phyloP scores from a whole-genome alignment of 2,113 vertebrate species.

The Etia nguti region DNA sequence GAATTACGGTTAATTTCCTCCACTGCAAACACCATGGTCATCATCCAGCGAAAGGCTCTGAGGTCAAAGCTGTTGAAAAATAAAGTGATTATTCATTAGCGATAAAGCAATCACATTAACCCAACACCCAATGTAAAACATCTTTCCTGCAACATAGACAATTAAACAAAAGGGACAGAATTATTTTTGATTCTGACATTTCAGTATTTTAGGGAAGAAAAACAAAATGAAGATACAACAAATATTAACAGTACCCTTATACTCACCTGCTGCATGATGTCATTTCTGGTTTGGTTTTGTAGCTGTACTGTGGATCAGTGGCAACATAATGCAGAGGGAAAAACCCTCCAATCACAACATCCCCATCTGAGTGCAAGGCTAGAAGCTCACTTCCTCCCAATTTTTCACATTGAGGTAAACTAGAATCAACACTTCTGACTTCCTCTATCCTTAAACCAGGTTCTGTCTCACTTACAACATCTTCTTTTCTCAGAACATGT shows the following conservation, averaged over 20 bases:
- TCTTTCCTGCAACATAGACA: not conserved
- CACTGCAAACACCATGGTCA: conserved; percentile 70
- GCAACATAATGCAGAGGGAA: conserved; percentile 68
- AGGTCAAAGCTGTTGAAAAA: conserved; percentile 60
- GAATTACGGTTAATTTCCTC: conserved; percentile 69
- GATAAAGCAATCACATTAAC: not conserved
- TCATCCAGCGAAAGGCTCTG: conserved; percentile 60
- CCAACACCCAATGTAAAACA: not conserved
- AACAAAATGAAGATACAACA: not conserved
- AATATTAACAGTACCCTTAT: not conserved
- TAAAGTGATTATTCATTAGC: not conserved
- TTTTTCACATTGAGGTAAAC: conserved; percentile 33
- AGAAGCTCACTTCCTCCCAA: conserved; percentile 26
- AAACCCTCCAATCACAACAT: conserved; percentile 70
- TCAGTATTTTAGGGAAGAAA: not conserved
- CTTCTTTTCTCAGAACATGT: not conserved
- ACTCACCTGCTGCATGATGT: conserved; percentile 66
- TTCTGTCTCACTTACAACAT: not conserved
- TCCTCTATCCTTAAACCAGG: not conserved
- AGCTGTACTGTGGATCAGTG: conserved; percentile 33
- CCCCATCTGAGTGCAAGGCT: conserved; percentile 47
- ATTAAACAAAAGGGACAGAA: not conserved
- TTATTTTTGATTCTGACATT: not conserved
- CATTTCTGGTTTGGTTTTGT: conserved; percentile 38
- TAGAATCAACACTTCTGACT: not conserved